Base-by-base conservation (phyloP, 2,797 vertebrate genomes). In the Notamacropus eugenii region DNA sequence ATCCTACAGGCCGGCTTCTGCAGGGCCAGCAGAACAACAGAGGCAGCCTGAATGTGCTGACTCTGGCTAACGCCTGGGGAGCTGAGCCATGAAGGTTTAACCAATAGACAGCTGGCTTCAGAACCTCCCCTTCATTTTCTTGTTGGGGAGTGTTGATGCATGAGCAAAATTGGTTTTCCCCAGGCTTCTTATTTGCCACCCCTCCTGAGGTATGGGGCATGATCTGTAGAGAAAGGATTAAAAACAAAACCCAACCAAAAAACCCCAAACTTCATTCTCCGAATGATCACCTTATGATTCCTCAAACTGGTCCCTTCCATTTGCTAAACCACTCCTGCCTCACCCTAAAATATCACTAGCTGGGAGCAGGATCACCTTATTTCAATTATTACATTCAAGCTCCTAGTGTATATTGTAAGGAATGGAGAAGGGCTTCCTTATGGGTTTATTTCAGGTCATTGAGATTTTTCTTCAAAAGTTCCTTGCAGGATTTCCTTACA, bases 401-500 rank as follows among this genome's bases (percentile, higher is more conserved):
- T n/a, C 22, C 19, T 24, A 6, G 22, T 82, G 74, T 46, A 0
- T 82, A 19, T 40, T 40, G 8, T 40, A 19, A n/a, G n/a, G n/a
- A 2, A 19, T 40, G 5, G n/a, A 0, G 6, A 9, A 82, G 22
- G 40, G 3, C 40, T 82, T 82, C 16, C 40, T 22, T 46, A 40
- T 46, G 74, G n/a, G 9, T 24, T 22, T 27, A 10, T 82, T 46
- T 82, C 40, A 82, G 40, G 0, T 82, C n/a, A 46, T 5, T 82
- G 40, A 67, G 62, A n/a, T 67, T n/a, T 67, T 67, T n/a, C 62
- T n/a, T 34, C 31, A n/a, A 67, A 67, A 67, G 55, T 98, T 98
- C 98, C 1, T 98, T 98, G 94, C 98, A 98, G 98, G 98, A 98
- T 96, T 98, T 98, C 98, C 97, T 97, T 98, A 96, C 98, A 97